Percentiles rank a stretch among this genome's conserved stretches.
Evolutionary conservation across 2,888 invertebrate species (phyloP).

Genomic region (Synanthedon vespiformis): DNA sequence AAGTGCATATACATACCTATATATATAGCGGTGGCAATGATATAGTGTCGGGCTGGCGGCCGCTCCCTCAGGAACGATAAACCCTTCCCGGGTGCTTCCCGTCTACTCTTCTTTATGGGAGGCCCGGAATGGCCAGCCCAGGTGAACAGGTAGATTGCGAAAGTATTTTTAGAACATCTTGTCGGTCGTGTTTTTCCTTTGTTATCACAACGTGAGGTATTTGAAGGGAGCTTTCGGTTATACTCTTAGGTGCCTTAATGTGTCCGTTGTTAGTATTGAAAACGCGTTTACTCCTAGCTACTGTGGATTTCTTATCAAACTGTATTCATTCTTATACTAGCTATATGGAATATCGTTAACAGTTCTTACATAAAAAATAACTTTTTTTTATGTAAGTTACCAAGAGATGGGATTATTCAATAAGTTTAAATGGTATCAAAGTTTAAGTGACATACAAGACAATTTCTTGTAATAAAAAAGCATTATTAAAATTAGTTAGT

Average conservation of each 20-base stretch:
- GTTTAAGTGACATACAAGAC: no score
- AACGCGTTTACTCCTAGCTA: not conserved
- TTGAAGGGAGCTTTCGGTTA: conserved; percentile 47
- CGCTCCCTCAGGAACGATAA: conserved; percentile 66
- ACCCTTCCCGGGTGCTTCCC: conserved; percentile 65
- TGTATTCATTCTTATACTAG: no score
- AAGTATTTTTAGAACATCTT: conserved; percentile 69
- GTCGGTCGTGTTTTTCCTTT: conserved; percentile 66
- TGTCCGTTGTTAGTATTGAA: not conserved
- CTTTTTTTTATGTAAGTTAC: no score
- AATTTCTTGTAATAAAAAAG: no score
- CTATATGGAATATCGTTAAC: no score
- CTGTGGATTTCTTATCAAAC: no score
- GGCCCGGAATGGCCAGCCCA: conserved; percentile 66
- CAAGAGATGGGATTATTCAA: no score
- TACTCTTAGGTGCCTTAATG: conserved; percentile 30
- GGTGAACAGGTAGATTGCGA: conserved; percentile 68
- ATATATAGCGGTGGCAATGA: conserved; percentile 64
- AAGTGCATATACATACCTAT: conserved; percentile 26
- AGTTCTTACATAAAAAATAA: no score
- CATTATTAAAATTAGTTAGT: no score
- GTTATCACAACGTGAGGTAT: conserved; percentile 56
- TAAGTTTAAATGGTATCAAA: no score
- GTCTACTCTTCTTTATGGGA: conserved; percentile 69
- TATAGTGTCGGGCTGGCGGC: conserved; percentile 64